These are phyloP conservation scores for Choloepus hoffmanni DNA, from an alignment of 2,113 vertebrate species.

Conservation along the genomic window DNA sequence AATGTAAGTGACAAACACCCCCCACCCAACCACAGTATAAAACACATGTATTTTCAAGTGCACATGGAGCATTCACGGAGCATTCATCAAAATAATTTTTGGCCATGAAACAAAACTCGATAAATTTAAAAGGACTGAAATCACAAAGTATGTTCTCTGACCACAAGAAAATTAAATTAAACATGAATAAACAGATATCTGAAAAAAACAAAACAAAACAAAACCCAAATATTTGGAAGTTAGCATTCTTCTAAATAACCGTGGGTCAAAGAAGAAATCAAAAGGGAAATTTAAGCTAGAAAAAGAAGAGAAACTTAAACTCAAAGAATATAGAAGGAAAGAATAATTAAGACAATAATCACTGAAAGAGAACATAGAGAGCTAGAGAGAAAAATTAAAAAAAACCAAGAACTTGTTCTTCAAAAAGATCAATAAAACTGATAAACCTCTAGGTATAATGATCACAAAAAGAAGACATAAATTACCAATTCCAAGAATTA, in stretches of 20 bases:
- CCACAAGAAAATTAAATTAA: neutral
- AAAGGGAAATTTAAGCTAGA: neutral
- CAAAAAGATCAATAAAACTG: neutral
- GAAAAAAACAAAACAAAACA: neutral
- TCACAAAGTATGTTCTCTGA: no score
- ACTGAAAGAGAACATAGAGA: neutral
- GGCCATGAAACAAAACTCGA: neutral
- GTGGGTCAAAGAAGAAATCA: neutral
- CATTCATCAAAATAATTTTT: neutral
- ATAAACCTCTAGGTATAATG: neutral
- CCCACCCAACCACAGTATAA: neutral
- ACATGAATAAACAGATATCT: neutral
- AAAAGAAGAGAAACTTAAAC: neutral
- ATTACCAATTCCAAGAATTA: no score
- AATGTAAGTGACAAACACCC: neutral
- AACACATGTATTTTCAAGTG: neutral
- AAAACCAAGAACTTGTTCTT: constrained; percentile 1
- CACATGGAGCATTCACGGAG: neutral
- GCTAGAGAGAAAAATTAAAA: neutral
- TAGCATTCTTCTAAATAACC: neutral
- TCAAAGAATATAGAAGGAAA: neutral
- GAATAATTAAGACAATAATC: constrained; percentile 25
- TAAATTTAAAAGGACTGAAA: no score
- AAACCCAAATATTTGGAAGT: neutral
- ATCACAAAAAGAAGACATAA: neutral